These are phyloP conservation scores for Augochlora pura DNA, from an alignment of 1,140 invertebrate genomes.

Conservation along the genomic window DNA sequence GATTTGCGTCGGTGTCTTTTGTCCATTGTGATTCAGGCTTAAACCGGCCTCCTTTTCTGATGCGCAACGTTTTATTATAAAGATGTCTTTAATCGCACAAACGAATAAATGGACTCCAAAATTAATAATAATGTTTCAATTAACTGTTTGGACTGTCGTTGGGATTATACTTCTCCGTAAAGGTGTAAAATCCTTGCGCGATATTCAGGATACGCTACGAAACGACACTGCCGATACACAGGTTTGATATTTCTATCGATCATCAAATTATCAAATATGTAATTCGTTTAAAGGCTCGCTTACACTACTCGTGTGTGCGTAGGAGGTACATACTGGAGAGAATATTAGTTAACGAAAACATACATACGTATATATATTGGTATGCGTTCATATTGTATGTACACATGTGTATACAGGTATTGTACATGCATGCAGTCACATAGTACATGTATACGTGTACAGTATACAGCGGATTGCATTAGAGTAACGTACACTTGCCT, in stretches of 20 bases:
- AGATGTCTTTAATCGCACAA: slow-evolving; percentile 61
- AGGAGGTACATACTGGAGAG: background rate
- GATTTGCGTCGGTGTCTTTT: background rate
- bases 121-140: slow-evolving; percentile 65
- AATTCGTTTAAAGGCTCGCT: background rate
- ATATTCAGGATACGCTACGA: background rate
- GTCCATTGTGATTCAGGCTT: slow-evolving; percentile 25
- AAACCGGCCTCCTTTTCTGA: background rate
- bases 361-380: no score
- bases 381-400: background rate
- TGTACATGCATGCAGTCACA: no score
- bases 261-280: background rate
- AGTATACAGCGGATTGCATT: no score
- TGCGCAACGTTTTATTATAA: slow-evolving; percentile 5
- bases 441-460: no score
- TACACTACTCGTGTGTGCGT: background rate
- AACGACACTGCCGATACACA: slow-evolving; percentile 24
- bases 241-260: slow-evolving; percentile 29
- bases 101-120: slow-evolving; percentile 70
- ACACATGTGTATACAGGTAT: background rate
- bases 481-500: no score
- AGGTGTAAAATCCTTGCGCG: slow-evolving; percentile 52
- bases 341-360: background rate
- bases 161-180: slow-evolving; percentile 68
- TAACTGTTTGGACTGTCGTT: slow-evolving; percentile 67